Conservation (phyloP, 2,888 invertebrate species). For the Sthenelais limicola region DNA sequence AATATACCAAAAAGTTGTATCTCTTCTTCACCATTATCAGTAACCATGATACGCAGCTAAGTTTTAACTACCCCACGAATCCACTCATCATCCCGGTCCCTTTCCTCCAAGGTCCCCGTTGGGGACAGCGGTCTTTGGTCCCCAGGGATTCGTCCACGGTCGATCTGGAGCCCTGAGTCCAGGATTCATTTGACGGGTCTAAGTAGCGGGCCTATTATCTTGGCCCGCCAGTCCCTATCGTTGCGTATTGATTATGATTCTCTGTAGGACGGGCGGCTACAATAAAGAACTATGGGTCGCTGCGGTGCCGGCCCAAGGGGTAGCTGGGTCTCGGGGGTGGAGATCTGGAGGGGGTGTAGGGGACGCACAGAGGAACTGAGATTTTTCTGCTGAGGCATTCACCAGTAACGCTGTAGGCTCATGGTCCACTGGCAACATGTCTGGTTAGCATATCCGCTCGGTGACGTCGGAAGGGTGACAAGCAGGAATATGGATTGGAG, state of each 20-base stretch:
- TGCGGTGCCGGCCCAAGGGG: conserved; percentile 1
- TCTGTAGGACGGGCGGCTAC: conserved; percentile 23
- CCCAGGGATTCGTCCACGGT: no score
- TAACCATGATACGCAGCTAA: no score
- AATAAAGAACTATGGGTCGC: conserved; percentile 24
- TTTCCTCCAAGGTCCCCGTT: not conserved
- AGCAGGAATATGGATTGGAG: conserved; percentile 35
- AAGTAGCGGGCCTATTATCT: conserved; percentile 34
- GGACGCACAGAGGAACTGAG: conserved; percentile 2
- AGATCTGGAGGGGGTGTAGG: not conserved
- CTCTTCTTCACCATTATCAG: no score
- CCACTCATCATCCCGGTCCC: conserved; percentile 10
- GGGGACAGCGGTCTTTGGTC: no score
- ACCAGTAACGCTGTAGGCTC: not conserved
- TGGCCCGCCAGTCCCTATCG: conserved; percentile 26
- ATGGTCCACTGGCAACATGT: conserved; percentile 31
- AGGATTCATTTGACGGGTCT: conserved; percentile 40
- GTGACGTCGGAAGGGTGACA: no score
- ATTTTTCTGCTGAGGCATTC: not conserved
- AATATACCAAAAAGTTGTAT: no score
- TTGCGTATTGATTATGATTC: conserved; percentile 27
- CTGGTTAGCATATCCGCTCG: conserved; percentile 28
- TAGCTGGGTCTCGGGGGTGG: not conserved
- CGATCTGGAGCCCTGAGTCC: conserved; percentile 7
- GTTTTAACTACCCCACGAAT: conserved; percentile 20